Evolutionary conservation across 2,113 vertebrate genomes (phyloP).

Genomic region (Camarhynchus parvulus): DNA sequence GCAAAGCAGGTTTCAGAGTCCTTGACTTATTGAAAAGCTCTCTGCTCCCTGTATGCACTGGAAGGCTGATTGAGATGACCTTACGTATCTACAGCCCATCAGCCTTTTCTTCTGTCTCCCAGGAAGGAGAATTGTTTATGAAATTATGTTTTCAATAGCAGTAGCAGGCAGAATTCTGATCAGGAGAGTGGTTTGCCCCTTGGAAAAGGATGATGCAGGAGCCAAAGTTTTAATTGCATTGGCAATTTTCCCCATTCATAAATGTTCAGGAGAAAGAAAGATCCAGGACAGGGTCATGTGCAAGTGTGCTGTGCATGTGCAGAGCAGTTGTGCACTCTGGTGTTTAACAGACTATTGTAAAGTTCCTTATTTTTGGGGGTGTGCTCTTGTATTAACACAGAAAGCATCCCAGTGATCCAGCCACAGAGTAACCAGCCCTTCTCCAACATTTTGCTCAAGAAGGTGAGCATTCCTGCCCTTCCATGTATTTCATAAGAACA

Average conservation of each 20-base stretch:
- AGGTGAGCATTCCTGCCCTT: neutral
- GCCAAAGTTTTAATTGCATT: constrained; percentile 58
- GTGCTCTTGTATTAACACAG: neutral
- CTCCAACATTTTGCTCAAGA: neutral
- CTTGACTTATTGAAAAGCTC: neutral
- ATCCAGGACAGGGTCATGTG: neutral
- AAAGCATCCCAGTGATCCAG: neutral
- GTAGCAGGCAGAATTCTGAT: constrained; percentile 33
- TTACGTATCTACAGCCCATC: constrained; percentile 20
- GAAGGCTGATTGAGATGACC: constrained; percentile 34
- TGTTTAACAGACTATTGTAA: neutral
- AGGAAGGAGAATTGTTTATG: constrained; percentile 38
- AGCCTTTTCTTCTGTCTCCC: constrained; percentile 17
- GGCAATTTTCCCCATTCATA: constrained; percentile 30
- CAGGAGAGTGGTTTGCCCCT: neutral
- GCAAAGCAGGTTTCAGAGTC: neutral
- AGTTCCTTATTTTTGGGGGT: neutral
- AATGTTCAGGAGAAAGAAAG: neutral
- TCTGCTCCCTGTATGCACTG: neutral
- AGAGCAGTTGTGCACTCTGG: neutral
- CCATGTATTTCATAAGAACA: neutral
- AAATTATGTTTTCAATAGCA: constrained; percentile 40
- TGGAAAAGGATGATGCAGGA: constrained; percentile 14
- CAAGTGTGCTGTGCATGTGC: neutral
- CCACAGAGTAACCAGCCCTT: neutral